phyloP scores from a whole-genome alignment of 2,888 invertebrate species.

The Leptinotarsa rubiginosa region DNA sequence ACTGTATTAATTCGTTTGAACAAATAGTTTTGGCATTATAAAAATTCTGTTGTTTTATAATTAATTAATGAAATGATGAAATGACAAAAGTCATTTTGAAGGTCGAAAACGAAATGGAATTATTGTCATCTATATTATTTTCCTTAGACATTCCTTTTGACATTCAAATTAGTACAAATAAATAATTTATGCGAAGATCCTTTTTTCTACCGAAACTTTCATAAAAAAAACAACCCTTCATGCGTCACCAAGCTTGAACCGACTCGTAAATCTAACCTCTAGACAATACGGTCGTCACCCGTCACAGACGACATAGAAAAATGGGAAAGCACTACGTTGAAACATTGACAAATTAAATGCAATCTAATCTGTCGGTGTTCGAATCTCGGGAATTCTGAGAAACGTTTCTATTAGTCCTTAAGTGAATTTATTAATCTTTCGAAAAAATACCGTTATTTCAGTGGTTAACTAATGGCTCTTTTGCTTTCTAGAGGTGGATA shows the following conservation, averaged over 20 bases:
- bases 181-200: no score
- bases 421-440: conserved; percentile 8
- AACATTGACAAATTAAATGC: conserved; percentile 15
- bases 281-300: background rate
- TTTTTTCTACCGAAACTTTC: no score
- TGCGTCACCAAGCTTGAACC: background rate
- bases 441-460: background rate
- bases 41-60: no score
- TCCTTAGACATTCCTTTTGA: no score
- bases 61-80: no score
- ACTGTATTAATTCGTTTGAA: no score
- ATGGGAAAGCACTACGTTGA: conserved; percentile 1
- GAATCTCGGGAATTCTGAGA: background rate
- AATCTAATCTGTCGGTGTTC: conserved; percentile 13
- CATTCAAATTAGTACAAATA: no score
- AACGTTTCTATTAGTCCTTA: conserved; percentile 11
- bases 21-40: no score
- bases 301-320: conserved; percentile 1
- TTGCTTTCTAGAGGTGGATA: conserved; percentile 4
- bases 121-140: no score
- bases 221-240: background rate
- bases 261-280: background rate
- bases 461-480: conserved; percentile 1
- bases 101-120: no score
- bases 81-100: no score